Conservation (phyloP, 2,113 vertebrate species). For the Rhombomys opimus region DNA sequence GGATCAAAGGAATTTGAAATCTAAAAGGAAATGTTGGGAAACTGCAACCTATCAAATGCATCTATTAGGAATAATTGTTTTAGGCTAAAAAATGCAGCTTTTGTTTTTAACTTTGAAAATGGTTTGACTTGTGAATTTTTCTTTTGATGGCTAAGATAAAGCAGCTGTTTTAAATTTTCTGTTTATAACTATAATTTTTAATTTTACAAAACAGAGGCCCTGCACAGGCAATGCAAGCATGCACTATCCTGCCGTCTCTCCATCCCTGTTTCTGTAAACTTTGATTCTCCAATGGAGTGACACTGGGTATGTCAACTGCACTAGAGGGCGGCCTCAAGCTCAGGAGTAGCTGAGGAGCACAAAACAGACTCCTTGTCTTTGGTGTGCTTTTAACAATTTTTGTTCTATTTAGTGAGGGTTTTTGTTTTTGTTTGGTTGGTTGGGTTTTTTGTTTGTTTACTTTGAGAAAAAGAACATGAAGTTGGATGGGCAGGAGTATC, state of each 20-base stretch:
- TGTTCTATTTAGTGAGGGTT: not conserved
- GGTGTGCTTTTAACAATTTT: not conserved
- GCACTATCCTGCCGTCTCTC: not conserved
- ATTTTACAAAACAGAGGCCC: not conserved
- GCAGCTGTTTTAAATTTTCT: not conserved
- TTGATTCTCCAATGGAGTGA: not conserved
- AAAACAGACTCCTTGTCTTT: no score
- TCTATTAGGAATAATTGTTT: not conserved
- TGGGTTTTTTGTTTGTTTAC: not conserved
- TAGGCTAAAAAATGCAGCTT: not conserved
- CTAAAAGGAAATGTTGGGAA: not conserved
- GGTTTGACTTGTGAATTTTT: not conserved
- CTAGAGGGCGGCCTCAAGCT: not conserved
- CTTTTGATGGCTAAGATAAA: not conserved
- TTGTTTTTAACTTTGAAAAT: conserved; percentile 34
- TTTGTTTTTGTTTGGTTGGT: no score
- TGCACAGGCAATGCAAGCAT: no score
- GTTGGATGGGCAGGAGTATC: not conserved
- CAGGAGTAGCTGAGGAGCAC: not conserved
- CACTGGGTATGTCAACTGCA: not conserved
- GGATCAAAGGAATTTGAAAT: not conserved
- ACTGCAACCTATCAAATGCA: not conserved
- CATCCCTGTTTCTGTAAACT: not conserved
- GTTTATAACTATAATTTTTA: not conserved
- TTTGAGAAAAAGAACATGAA: not conserved